Conservation (phyloP, 1,140 invertebrate species). For the Pseudomyrmex gracilis region DNA sequence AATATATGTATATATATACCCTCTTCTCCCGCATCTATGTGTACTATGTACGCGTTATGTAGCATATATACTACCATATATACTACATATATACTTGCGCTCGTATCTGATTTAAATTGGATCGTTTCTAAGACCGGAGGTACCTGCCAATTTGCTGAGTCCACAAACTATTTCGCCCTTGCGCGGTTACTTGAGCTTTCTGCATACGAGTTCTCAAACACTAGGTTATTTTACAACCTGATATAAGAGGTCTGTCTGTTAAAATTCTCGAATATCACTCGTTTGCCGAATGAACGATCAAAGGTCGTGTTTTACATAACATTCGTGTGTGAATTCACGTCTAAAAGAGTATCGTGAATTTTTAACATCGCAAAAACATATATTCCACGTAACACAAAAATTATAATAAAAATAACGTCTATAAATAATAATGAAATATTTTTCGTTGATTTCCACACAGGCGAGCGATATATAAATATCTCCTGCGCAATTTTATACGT, state of each 20-base stretch:
- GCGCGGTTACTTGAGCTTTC: slow-evolving; percentile 13
- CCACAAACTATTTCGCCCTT: slow-evolving; percentile 64
- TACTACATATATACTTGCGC: slow-evolving; percentile 53
- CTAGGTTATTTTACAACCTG: neutral
- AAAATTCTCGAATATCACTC: slow-evolving; percentile 30
- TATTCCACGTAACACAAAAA: neutral
- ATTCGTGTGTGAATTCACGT: neutral
- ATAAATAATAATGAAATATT: neutral
- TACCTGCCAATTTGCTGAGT: slow-evolving; percentile 64
- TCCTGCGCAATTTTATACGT: slow-evolving; percentile 19
- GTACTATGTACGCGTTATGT: neutral
- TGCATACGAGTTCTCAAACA: slow-evolving; percentile 13
- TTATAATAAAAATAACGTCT: too few species aligned
- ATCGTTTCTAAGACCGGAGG: slow-evolving; percentile 55
- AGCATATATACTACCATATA: neutral
- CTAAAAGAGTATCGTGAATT: neutral
- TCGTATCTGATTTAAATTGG: slow-evolving; percentile 73
- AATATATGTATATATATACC: slow-evolving; percentile 22
- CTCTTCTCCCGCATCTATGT: neutral
- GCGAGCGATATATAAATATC: too few species aligned
- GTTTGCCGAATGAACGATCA: slow-evolving; percentile 18
- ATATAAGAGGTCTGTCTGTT: neutral
- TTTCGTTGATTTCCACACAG: neutral
- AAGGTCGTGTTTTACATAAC: neutral
- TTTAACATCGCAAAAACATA: neutral